A percentile compares a stretch with the other conserved stretches of the same genome.
Evolutionary conservation across 1,140 invertebrate species (phyloP).

Genomic region (Hestina assimilis): DNA sequence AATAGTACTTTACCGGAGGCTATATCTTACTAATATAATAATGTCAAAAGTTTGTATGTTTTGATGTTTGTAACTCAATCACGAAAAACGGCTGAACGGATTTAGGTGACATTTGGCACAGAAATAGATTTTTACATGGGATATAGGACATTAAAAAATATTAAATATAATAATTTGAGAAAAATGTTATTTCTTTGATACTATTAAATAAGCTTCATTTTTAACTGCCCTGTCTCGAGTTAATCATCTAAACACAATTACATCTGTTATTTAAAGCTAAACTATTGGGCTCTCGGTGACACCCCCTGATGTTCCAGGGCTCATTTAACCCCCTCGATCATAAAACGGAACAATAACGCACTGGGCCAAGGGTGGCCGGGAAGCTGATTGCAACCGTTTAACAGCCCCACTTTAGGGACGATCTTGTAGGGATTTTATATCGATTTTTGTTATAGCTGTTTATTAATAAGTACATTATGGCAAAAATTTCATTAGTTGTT

Average conservation of each 20-base stretch:
- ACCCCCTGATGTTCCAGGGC: constrained; percentile 44
- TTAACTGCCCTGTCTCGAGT: constrained; percentile 24
- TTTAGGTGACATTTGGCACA: too few species aligned
- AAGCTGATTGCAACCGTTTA: constrained; percentile 51
- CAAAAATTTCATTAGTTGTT: too few species aligned
- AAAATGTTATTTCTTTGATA: too few species aligned
- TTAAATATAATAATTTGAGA: too few species aligned
- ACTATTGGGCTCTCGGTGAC: constrained; percentile 43
- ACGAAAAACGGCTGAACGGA: too few species aligned
- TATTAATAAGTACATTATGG: constrained; percentile 13
- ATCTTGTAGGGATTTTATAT: constrained; percentile 35
- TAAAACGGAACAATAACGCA: constrained; percentile 49
- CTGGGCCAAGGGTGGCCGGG: constrained; percentile 40
- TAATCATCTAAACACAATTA: constrained; percentile 69
- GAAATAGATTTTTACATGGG: too few species aligned
- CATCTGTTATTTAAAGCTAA: constrained; percentile 70
- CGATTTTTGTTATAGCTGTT: constrained; percentile 15
- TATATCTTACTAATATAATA: too few species aligned
- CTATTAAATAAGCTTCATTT: too few species aligned
- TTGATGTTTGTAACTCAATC: too few species aligned
- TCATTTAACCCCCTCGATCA: constrained; percentile 54
- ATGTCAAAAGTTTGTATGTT: too few species aligned
- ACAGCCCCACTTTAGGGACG: constrained; percentile 36
- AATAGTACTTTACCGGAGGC: too few species aligned
- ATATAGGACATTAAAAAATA: too few species aligned